Base-by-base conservation (phyloP, 2,797 vertebrate genomes). In the Erpetoichthys calabaricus region DNA sequence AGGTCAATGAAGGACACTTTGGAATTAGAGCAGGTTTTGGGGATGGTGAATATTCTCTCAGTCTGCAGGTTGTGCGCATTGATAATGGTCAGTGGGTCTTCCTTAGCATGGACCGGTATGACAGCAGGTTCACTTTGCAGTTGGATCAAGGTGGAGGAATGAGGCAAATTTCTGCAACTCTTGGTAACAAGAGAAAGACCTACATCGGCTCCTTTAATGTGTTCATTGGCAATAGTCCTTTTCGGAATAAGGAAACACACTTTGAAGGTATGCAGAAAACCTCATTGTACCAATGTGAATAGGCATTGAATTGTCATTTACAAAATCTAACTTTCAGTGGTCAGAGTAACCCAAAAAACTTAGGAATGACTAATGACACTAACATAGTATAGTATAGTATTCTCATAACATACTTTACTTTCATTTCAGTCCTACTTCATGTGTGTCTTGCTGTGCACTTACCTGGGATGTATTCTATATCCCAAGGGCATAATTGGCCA, bases 1-100 rank as follows among this genome's bases (percentile, higher is more conserved):
- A 94, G 91, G 72, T 93, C 52, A 42, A 44, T 3, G 83, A 83
- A 4, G 91, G 91, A 49, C 79, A 75, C 64, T 74, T 92, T 58
- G 73, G 78, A 0, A 79, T 89, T 25, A 80, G 80, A 0, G 75
- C 84, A 66, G 77, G 88, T 71, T 70, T 89, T 43, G 88, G 85
- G 0, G 84, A 86, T 6, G 76, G 81, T 1, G 71, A 67, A 44
- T 74, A 83, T 58, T 60, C 72, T n/a, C 71, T 92, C 61, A 75
- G 57, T 6, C 69, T 93, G 59, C 68, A 62, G 0, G 73, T 75
- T 3, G 76, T 84, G 46, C 77, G 68, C 3, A 73, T 94, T 53
- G 89, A 92, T 71, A 62, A 84, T 0, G 91, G 91, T 7, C 89
- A 89, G 62, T 94, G 91, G 91, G 62, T 88, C 10, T 68, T 82